Base-by-base conservation (phyloP, 37 sponge, comb jelly and placozoan genomes). In the Geodia barretti region DNA sequence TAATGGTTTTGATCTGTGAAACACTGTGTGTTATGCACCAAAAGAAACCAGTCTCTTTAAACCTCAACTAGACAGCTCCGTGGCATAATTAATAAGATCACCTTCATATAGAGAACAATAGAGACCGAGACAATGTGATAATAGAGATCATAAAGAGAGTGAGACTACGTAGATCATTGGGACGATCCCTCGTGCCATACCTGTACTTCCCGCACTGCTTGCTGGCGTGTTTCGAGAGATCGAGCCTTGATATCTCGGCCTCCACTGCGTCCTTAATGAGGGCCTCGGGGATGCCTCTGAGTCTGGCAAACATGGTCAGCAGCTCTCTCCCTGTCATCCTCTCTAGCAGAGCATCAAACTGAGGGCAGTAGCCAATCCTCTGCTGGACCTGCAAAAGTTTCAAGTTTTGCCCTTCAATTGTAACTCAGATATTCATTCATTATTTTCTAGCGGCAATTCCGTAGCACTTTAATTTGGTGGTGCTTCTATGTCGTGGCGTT, bases 201-300 rank as follows among this genome's bases (percentile, higher is more conserved):
- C 97, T 98, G 90, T 98, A 98, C 1, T 69, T 94, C 23, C 97
- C 99, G 85, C 99, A 96, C 58, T 64, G 73, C 72, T 88, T 89
- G 61, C 86, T 79, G 21, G 96, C 94, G 66, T 94, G 78, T 62
- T 96, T 87, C 31, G 34, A 64, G 61, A 98, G 87, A 78, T 93
- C 96, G 60, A 98, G 86, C 62, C 93, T 83, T 33, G 54, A 41
- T 32, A 98, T 83, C 37, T 90, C 87, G n/a, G 76, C 77, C n/a
- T 94, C 73, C 41, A 98, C 99, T 31, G 77, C 73, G 33, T 79
- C 75, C 21, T 74, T 80, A 34, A 98, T 90, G 60, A 82, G 77
- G 5, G 36, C 21, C 71, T 86, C 85, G 17, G 93, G 95, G 30
- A 95, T 79, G 28, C 99, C 99, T 54, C 99, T 86, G 33, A 96